These are phyloP conservation scores for Actinia tenebrosa DNA, from an alignment of 64 coral and sea anemone species.

Conservation along the genomic window DNA sequence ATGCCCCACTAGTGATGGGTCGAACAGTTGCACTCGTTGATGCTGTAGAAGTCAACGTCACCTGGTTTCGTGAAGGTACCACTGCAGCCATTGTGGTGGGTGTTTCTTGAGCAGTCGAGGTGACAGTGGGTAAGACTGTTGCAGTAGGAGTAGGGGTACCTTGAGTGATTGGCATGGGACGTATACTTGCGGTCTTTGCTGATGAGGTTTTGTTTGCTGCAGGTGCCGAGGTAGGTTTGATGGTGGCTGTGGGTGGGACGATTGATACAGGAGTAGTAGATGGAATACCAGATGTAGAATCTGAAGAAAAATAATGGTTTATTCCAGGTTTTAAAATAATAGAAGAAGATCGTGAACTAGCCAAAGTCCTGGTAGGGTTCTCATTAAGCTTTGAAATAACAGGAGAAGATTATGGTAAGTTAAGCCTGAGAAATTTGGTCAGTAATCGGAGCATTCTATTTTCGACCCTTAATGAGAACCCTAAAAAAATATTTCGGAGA, in stretches of 20 bases:
- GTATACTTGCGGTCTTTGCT: conserved; percentile 83
- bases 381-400: too few species aligned
- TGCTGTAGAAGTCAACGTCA: conserved; percentile 2
- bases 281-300: conserved; percentile 22
- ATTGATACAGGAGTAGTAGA: conserved; percentile 41
- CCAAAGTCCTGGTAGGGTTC: too few species aligned
- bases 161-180: conserved; percentile 91
- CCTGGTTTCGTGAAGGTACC: conserved; percentile 21
- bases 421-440: too few species aligned
- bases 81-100: conserved; percentile 20
- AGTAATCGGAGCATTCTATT: too few species aligned
- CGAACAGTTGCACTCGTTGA: conserved; percentile 44
- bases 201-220: conserved; percentile 54
- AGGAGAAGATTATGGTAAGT: too few species aligned
- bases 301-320: not conserved
- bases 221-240: conserved; percentile 94
- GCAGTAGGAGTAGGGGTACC: conserved; percentile 72
- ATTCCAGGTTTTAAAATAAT: too few species aligned
- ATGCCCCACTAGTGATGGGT: conserved; percentile 47
- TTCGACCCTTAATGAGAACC: too few species aligned
- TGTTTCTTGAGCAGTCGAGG: conserved; percentile 60
- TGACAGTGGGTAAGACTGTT: conserved; percentile 91
- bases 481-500: too few species aligned
- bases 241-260: conserved; percentile 83
- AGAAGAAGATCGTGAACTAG: too few species aligned